Conservation (phyloP, 1,140 invertebrate species). For the Ericerus pela region DNA sequence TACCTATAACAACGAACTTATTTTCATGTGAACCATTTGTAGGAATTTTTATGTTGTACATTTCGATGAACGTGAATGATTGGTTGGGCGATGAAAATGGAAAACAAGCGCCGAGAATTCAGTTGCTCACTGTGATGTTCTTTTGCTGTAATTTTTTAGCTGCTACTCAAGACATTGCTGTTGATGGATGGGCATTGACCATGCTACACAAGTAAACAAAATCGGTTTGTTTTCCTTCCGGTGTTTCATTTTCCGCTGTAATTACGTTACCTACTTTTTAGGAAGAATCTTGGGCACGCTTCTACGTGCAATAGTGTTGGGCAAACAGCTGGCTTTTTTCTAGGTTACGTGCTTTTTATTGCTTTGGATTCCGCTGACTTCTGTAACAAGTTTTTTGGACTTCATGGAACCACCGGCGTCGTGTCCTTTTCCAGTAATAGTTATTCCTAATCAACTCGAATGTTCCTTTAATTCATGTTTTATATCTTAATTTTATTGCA, state of each 20-base stretch:
- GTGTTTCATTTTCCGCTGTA: not conserved
- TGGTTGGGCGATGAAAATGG: conserved; percentile 45
- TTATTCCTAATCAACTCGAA: not conserved
- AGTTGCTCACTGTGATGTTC: conserved; percentile 68
- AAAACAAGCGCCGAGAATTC: conserved; percentile 54
- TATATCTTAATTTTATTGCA: conserved; percentile 27
- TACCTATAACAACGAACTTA: too few species aligned
- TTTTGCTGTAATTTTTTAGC: conserved; percentile 89
- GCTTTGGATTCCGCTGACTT: conserved; percentile 93
- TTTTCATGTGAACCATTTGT: not conserved
- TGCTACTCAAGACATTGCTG: conserved; percentile 98
- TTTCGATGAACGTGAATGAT: conserved; percentile 55
- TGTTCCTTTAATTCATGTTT: not conserved
- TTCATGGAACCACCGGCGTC: conserved; percentile 53
- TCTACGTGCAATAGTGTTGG: conserved; percentile 98
- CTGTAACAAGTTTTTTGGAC: conserved; percentile 82
- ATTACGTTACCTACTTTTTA: not conserved
- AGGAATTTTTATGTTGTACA: conserved; percentile 54
- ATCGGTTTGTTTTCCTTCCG: conserved; percentile 12
- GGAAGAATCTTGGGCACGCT: conserved; percentile 91
- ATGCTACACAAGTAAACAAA: conserved; percentile 73
- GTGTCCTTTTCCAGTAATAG: conserved; percentile 66
- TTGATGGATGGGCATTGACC: conserved; percentile 98
- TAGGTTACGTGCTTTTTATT: conserved; percentile 94
- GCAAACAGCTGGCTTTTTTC: conserved; percentile 93